Percentiles rank a stretch among this genome's conserved stretches.
Conservation (phyloP, 2,113 vertebrate genomes). For the Hirundichthys speculiger region DNA sequence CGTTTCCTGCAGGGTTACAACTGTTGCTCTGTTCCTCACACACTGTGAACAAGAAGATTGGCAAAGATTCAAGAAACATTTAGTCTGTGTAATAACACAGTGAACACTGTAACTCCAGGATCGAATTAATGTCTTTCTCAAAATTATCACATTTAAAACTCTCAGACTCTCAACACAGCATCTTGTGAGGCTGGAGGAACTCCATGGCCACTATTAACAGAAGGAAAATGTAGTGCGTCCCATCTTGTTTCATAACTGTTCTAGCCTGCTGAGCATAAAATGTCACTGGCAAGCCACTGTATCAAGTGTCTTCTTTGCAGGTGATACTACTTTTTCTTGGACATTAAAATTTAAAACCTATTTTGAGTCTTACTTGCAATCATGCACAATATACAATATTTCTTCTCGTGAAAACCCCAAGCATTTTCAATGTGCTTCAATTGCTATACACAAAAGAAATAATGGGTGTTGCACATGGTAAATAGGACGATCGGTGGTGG, state of each 20-base stretch:
- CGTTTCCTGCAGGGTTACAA: slow-evolving; percentile 15
- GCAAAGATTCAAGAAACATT: background rate
- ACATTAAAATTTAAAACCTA: background rate
- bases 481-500: background rate
- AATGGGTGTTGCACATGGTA: too few relatives aligned
- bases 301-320: slow-evolving; percentile 13
- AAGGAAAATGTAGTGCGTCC: too few relatives aligned
- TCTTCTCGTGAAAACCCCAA: too few relatives aligned
- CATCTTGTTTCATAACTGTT: slow-evolving; percentile 61
- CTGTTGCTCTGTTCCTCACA: slow-evolving; percentile 36
- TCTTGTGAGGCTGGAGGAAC: slow-evolving; percentile 15
- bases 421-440: too few relatives aligned
- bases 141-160: too few relatives aligned
- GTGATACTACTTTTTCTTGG: background rate
- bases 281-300: slow-evolving; percentile 18
- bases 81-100: background rate
- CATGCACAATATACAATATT: background rate
- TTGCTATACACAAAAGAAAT: too few relatives aligned
- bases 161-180: too few relatives aligned
- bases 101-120: background rate
- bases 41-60: background rate
- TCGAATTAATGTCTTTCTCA: background rate
- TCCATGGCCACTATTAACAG: slow-evolving; percentile 7
- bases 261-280: slow-evolving; percentile 27
- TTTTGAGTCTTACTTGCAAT: background rate